These are phyloP conservation scores for Drosophila littoralis DNA, from an alignment of 1,140 invertebrate species.

Conservation along the genomic window DNA sequence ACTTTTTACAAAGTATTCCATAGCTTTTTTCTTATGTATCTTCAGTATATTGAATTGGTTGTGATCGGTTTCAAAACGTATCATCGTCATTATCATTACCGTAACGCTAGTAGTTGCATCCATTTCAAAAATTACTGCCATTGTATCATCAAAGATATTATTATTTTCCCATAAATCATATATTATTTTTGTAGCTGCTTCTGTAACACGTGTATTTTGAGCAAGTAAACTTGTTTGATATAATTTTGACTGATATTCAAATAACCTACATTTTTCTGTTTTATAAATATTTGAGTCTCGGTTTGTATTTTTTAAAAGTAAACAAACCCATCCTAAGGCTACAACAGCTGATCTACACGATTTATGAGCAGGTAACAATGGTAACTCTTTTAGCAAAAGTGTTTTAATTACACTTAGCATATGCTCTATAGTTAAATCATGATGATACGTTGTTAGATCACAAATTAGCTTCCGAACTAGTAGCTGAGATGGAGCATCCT, in stretches of 20 bases:
- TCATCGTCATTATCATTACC: constrained; percentile 64
- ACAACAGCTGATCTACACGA: constrained; percentile 74
- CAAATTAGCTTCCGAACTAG: constrained; percentile 89
- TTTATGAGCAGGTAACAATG: constrained; percentile 89
- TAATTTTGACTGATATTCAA: constrained; percentile 69
- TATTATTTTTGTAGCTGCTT: constrained; percentile 69
- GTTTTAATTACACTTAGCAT: constrained; percentile 87
- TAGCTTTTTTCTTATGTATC: constrained; percentile 84
- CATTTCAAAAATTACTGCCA: constrained; percentile 58
- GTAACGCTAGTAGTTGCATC: constrained; percentile 61
- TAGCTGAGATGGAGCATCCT: constrained; percentile 90
- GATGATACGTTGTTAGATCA: constrained; percentile 87
- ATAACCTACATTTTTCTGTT: constrained; percentile 66
- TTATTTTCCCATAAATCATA: constrained; percentile 73
- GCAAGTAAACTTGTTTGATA: constrained; percentile 66
- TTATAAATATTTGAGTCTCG: constrained; percentile 63
- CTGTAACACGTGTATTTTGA: constrained; percentile 56
- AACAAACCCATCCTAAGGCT: constrained; percentile 66
- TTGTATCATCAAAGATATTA: constrained; percentile 56
- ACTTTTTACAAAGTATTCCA: constrained; percentile 92
- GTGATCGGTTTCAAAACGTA: constrained; percentile 49
- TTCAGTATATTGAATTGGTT: constrained; percentile 80
- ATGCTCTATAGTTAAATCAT: constrained; percentile 89
- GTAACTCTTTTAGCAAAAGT: constrained; percentile 88
- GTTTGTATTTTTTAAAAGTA: constrained; percentile 62